Conservation (phyloP, 53 echinoderm and acorn worm genomes). For the Zoroaster sp. region DNA sequence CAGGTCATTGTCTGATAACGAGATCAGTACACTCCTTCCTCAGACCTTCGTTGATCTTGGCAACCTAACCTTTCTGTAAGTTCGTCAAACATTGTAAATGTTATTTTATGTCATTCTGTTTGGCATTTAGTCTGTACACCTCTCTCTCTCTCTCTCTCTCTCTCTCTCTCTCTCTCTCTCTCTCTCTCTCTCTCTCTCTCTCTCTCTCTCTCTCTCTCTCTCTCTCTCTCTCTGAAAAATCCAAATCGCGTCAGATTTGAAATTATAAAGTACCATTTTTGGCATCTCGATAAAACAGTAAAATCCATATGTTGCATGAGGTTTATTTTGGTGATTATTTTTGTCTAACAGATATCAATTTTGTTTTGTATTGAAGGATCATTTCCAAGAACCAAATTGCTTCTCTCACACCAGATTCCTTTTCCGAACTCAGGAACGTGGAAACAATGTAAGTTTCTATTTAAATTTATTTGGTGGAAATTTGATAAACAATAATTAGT, state of each 20-base stretch:
- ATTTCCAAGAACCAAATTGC: not conserved
- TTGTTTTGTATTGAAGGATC: too few relatives aligned
- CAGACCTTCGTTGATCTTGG: not conserved
- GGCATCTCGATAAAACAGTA: not conserved
- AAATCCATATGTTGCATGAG: not conserved
- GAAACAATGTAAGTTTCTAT: not conserved
- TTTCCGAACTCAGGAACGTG: not conserved
- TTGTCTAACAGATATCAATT: too few relatives aligned
- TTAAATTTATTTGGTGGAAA: not conserved
- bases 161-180: not conserved
- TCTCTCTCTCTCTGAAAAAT: not conserved
- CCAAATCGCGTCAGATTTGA: not conserved
- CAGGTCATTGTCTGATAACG: not conserved
- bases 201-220: not conserved
- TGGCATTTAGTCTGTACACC: not conserved
- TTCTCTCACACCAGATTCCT: not conserved
- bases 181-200: not conserved
- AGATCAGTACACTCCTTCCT: not conserved
- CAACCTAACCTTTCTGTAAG: not conserved
- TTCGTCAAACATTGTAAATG: too few relatives aligned
- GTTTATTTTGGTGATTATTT: not conserved
- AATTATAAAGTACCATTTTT: not conserved
- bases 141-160: not conserved
- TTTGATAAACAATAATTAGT: too few relatives aligned
- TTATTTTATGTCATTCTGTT: not conserved